Evolutionary conservation across 2,113 vertebrate species (phyloP), one percentile per base, ranked within the genome.

Genomic region (Sapayoa aenigma): DNA sequence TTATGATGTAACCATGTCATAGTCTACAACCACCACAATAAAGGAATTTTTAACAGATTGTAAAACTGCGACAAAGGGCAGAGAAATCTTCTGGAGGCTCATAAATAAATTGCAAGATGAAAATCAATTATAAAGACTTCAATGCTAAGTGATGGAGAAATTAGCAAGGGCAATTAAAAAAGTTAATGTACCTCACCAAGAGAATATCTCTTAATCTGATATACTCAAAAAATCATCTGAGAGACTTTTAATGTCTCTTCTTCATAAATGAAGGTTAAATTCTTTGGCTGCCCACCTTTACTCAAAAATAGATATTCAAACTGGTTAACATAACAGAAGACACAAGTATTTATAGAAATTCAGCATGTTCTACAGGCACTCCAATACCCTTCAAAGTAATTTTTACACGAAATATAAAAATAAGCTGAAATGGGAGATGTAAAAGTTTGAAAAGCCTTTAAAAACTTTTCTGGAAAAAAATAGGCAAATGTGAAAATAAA

Each of bases 321-420:
- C 14, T 50, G 35, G 59, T 79, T 80, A 95, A 91, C 58, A 63
- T 79, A 88, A 88, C 47, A 58, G 85, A 60, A 93, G 68, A 95
- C 8, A 85, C 12, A 78, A 6, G 16, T 49, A 94, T 74, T 55
- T 87, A 75, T 65, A 95, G 91, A 91, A 82, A 92, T 58, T 28
- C 90, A 88, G 47, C 63, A 66, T 80, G 65, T 94, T 93, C 75
- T 85, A 75, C 9, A 63, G 69, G 59, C 46, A 76, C 67, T 89
- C 41, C 73, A 93, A 74, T 82, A 77, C 16, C 62, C 75, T 91
- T 95, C 72, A 72, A 71, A 24, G 25, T 58, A 8, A 67, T 95
- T 95, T 93, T 94, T 83, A 96, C 25, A 87, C 59, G 46, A 89
- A 87, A 96, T 58, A 56, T 12, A 82, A 88, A 79, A 84, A 52